Percentiles rank a stretch among this genome's conserved stretches.
Conservation (phyloP, 1,140 invertebrate species). For the Dufourea novaeangliae region DNA sequence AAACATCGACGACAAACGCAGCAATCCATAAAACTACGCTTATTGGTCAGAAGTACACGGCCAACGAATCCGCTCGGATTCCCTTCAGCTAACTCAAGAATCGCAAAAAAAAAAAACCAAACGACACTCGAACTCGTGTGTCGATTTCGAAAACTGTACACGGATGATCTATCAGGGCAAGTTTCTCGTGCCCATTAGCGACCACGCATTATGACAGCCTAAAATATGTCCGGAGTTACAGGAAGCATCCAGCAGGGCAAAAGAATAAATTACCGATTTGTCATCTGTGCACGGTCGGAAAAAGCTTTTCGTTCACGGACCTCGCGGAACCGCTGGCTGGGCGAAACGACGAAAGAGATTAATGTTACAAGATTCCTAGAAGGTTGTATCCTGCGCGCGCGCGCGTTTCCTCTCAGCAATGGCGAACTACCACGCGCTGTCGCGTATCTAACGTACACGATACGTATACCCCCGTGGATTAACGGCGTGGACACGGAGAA, state of each 20-base stretch:
- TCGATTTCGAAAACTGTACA: not conserved
- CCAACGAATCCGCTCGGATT: conserved; percentile 5
- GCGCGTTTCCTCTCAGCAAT: not conserved
- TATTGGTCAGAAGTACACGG: conserved; percentile 3
- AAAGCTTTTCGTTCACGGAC: not conserved
- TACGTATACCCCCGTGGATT: not conserved
- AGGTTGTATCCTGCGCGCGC: not conserved
- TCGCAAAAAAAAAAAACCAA: not conserved
- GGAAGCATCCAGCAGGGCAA: not conserved
- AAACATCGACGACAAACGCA: not conserved
- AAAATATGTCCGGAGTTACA: not conserved
- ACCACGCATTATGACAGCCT: not conserved
- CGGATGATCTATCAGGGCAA: not conserved
- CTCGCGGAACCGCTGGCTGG: too few species aligned
- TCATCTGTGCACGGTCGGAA: not conserved
- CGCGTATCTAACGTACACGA: not conserved
- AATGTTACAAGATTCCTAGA: not conserved
- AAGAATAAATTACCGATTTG: conserved; percentile 8
- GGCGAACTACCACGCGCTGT: not conserved
- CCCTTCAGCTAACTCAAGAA: not conserved
- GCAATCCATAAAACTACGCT: not conserved
- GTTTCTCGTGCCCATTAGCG: not conserved
- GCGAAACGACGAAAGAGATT: conserved; percentile 12
- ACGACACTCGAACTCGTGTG: not conserved
- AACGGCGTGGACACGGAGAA: not conserved